These are phyloP conservation scores for Hydrophis major DNA, from an alignment of 2,797 vertebrate species.

Conservation along the genomic window DNA sequence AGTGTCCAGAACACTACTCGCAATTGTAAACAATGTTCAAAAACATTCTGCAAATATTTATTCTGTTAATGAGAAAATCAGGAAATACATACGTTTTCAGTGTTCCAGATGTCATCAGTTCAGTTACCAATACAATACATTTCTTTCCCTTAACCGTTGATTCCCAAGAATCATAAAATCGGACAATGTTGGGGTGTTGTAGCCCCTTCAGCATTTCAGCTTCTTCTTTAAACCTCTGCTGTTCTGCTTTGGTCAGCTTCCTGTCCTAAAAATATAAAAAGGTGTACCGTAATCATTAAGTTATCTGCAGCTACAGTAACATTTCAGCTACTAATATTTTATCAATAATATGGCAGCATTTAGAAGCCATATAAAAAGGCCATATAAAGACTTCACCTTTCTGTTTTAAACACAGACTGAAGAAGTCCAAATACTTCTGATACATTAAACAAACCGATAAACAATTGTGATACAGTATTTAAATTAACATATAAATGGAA, in stretches of 20 bases:
- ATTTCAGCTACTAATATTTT: not conserved
- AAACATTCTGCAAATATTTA: not conserved
- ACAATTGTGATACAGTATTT: not conserved
- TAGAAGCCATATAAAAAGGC: not conserved
- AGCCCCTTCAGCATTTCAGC: slow-evolving; percentile 96
- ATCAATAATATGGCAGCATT: not conserved
- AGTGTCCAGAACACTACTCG: not conserved
- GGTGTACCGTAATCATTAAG: not conserved
- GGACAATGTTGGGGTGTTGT: slow-evolving; percentile 95
- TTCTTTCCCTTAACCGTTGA: slow-evolving; percentile 89
- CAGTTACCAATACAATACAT: slow-evolving; percentile 94
- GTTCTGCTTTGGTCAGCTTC: slow-evolving; percentile 91
- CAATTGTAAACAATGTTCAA: not conserved
- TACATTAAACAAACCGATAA: not conserved
- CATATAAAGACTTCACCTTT: not conserved
- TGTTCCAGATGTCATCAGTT: slow-evolving; percentile 96
- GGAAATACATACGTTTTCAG: slow-evolving; percentile 86
- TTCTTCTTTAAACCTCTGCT: slow-evolving; percentile 95
- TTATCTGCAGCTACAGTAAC: not conserved
- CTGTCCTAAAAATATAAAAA: slow-evolving; percentile 79
- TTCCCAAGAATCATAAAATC: slow-evolving; percentile 97
- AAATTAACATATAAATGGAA: not conserved
- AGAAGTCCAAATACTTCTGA: not conserved
- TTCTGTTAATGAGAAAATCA: not conserved
- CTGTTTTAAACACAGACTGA: not conserved